Base-by-base conservation (phyloP, 2,797 vertebrate genomes). In the Chelon labrosus region DNA sequence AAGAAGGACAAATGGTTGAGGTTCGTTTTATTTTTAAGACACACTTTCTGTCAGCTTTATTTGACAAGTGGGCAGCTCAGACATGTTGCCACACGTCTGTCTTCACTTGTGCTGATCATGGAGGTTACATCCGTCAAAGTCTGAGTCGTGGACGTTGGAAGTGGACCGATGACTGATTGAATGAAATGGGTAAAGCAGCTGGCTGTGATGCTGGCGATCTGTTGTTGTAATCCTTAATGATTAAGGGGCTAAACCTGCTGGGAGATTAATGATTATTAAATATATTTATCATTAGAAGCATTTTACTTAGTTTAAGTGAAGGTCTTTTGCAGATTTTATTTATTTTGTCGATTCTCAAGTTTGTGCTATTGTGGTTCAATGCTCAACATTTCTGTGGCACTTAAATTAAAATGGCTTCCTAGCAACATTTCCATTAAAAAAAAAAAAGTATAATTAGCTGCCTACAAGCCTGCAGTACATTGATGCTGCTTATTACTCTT, bases 211-310 rank as follows among this genome's bases (percentile, higher is more conserved):
- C 82, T 73, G 70, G 68, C 53, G 71, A 83, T 58, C 46, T 73
- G 38, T n/a, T 73, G 38, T n/a, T 73, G 50, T 66, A 83, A 65
- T 77, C 74, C 69, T 82, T 76, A 59, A 85, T 69, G 37, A 83
- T 50, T 74, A 70, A 80, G 69, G 74, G 49, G 50, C 68, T 75
- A 52, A 75, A 68, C 7, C 4, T 16, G 59, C 55, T 10, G 22
- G 3, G 39, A 83, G 53, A 58, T 41, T 39, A 63, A 42, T n/a
- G 16, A 47, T 47, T 7, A 55, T 59, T 46, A 17, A 71, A 31
- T 60, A 73, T 77, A 85, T 84, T 71, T 76, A 76, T 70, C 54
- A 37, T 75, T 58, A 60, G 20, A 70, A 41, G 58, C 70, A 25
- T 72, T 46, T 41, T 46, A 60, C 25, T 71, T 10, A 78, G 50